A percentile compares a stretch with the other conserved stretches of the same genome.
Evolutionary conservation across 30 jellyfish, hydroid and myxozoan genomes (phyloP).

Genomic region (Turritopsis rubra): DNA sequence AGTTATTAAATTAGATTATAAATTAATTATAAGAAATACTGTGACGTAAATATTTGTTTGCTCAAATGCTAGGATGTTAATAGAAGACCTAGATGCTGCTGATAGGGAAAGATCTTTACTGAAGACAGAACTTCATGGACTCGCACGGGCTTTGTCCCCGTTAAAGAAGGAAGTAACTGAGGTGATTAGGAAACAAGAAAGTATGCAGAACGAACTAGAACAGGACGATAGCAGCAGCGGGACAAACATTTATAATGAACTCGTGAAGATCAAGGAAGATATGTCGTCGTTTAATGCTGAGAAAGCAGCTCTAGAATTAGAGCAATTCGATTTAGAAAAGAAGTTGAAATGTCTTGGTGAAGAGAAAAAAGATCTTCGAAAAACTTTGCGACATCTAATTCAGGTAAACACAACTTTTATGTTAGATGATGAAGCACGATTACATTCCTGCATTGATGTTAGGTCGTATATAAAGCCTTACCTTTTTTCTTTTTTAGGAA

Average conservation of each 20-base stretch:
- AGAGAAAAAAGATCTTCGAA: slow-evolving; percentile 49
- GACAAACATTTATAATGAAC: slow-evolving; percentile 11
- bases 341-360: slow-evolving; percentile 36
- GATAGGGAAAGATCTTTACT: slow-evolving; percentile 53
- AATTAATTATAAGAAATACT: neutral
- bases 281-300: slow-evolving; percentile 58
- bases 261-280: slow-evolving; percentile 58
- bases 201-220: slow-evolving; percentile 18
- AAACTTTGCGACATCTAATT: slow-evolving; percentile 55
- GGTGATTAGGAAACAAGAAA: slow-evolving; percentile 68
- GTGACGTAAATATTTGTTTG: neutral
- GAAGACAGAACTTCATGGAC: slow-evolving; percentile 75
- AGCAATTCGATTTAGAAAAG: slow-evolving; percentile 48
- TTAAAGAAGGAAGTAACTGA: slow-evolving; percentile 82
- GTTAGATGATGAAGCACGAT: neutral
- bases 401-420: too few relatives aligned
- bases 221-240: slow-evolving; percentile 3
- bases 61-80: slow-evolving; percentile 19
- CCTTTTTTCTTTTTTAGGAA: slow-evolving; percentile 3
- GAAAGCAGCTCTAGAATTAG: slow-evolving; percentile 60
- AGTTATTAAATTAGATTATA: too few relatives aligned
- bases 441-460: neutral
- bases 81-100: slow-evolving; percentile 63
- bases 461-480: neutral
- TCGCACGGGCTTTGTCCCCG: slow-evolving; percentile 97